phyloP scores from a whole-genome alignment of 2,797 vertebrate species.

The Crypturellus tataupa region DNA sequence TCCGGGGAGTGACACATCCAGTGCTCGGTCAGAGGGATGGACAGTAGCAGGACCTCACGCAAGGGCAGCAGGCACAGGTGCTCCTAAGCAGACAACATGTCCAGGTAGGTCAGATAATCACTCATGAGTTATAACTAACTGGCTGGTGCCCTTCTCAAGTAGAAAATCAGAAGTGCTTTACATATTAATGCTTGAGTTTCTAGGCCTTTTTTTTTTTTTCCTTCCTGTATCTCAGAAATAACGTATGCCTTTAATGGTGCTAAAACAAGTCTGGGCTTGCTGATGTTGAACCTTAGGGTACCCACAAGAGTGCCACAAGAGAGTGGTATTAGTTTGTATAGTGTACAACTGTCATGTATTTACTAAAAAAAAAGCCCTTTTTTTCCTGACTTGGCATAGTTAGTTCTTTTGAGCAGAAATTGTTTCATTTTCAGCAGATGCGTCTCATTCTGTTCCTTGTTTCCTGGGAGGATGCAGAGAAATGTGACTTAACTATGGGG shows the following conservation, averaged over 20 bases:
- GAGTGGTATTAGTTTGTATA: too few relatives aligned
- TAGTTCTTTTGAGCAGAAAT: conserved; percentile 47
- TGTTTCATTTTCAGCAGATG: conserved; percentile 52
- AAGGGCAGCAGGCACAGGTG: neutral
- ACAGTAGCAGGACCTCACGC: neutral
- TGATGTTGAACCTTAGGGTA: conserved; percentile 5
- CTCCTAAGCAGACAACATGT: neutral
- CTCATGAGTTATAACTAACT: neutral
- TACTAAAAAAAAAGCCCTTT: neutral
- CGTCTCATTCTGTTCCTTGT: conserved; percentile 33
- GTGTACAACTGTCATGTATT: neutral
- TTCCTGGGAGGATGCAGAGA: conserved; percentile 32
- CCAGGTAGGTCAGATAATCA: neutral
- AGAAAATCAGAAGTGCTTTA: conserved; percentile 23
- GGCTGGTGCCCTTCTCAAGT: neutral
- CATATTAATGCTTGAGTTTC: neutral
- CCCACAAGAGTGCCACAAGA: neutral
- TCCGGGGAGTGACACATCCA: neutral
- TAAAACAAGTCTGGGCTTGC: neutral
- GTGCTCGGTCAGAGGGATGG: neutral
- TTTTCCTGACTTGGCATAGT: conserved; percentile 12
- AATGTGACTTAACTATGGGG: neutral
- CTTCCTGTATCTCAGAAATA: neutral
- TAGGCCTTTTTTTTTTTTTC: neutral
- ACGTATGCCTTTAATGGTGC: neutral